Conservation (phyloP, 2,797 vertebrate species). For the Bovichtus diacanthus region DNA sequence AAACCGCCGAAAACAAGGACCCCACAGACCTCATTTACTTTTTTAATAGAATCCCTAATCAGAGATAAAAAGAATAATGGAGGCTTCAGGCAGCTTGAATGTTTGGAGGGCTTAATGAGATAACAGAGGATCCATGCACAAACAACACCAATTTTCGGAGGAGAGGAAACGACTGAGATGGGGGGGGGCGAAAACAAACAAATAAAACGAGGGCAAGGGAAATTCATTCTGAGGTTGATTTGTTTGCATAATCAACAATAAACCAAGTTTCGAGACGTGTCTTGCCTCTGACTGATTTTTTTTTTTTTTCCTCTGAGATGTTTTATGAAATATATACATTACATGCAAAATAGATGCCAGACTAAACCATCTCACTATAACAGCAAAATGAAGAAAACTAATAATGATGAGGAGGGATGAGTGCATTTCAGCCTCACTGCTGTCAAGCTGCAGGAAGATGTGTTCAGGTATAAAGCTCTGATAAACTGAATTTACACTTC, state of each 20-base stretch:
- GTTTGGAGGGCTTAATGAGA: slow-evolving; percentile 73
- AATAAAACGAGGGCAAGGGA: slow-evolving; percentile 57
- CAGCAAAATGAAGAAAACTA: no score
- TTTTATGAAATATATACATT: neutral
- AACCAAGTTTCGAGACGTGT: slow-evolving; percentile 9
- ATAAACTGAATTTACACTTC: neutral
- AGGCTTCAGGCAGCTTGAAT: slow-evolving; percentile 64
- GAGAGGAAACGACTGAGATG: slow-evolving; percentile 42
- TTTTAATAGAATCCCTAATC: slow-evolving; percentile 77
- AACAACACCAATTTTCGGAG: slow-evolving; percentile 53
- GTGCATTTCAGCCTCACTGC: neutral
- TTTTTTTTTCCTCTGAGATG: no score
- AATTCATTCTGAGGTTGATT: slow-evolving; percentile 58
- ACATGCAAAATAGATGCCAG: neutral
- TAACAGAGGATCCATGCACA: slow-evolving; percentile 63
- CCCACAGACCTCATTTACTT: slow-evolving; percentile 74
- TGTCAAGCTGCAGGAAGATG: neutral
- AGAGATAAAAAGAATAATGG: slow-evolving; percentile 75
- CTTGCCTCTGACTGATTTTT: neutral
- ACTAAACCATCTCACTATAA: neutral
- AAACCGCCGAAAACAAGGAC: slow-evolving; percentile 38
- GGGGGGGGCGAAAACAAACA: slow-evolving; percentile 55
- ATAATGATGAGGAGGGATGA: no score
- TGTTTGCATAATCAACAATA: slow-evolving; percentile 61
- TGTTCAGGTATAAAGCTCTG: neutral